A percentile compares a stretch with the other conserved stretches of the same genome.
Conservation (phyloP, 2,888 invertebrate species). For the Chrysina gloriosa region DNA sequence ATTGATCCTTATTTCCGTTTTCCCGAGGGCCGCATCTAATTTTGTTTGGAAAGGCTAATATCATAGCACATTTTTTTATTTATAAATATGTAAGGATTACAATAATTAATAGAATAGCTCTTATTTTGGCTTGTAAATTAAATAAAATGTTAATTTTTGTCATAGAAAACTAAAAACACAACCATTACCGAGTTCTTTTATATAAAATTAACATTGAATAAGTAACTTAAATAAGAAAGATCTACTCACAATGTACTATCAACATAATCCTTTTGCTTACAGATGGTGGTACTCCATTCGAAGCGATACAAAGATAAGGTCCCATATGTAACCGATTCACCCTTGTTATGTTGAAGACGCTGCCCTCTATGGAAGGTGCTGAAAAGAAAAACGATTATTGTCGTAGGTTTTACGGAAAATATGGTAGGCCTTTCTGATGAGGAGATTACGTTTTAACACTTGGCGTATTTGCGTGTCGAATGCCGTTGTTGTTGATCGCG, state of each 20-base stretch:
- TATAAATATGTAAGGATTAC: no score
- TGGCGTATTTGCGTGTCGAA: conserved; percentile 31
- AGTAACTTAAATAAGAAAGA: not conserved
- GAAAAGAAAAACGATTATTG: conserved; percentile 53
- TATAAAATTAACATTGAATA: not conserved
- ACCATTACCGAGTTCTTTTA: no score
- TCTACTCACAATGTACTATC: conserved; percentile 81
- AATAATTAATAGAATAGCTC: no score
- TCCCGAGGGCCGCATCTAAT: no score
- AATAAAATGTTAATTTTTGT: no score
- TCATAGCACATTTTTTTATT: no score
- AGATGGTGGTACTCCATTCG: conserved; percentile 86
- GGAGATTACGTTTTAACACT: conserved; percentile 34
- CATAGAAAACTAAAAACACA: no score
- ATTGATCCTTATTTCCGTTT: no score
- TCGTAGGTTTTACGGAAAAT: conserved; percentile 2
- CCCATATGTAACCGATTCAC: conserved; percentile 83
- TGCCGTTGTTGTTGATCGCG: conserved; percentile 24
- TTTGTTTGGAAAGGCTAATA: no score
- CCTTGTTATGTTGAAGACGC: conserved; percentile 74
- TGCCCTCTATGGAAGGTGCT: conserved; percentile 76
- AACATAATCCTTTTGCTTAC: conserved; percentile 90
- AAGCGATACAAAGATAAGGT: conserved; percentile 81
- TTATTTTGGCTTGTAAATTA: no score
- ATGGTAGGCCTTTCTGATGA: not conserved